Evolutionary conservation across 1,140 invertebrate species (phyloP).

Genomic region (Rhizoglyphus robini): DNA sequence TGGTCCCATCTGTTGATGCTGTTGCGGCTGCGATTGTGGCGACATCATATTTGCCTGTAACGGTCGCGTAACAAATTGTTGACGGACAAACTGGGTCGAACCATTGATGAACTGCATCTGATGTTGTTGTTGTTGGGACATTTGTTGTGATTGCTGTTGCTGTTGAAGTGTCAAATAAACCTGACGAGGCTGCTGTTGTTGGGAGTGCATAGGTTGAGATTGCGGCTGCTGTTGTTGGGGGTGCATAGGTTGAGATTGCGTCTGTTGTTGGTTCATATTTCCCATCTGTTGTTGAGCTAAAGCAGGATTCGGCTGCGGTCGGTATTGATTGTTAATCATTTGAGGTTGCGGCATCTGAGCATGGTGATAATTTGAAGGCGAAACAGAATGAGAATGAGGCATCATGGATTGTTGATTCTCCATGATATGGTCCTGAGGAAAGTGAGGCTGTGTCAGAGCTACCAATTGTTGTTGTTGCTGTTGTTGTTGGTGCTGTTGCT

Average conservation of each 20-base stretch:
- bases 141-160: background rate
- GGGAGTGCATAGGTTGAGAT: background rate
- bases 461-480: background rate
- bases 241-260: background rate
- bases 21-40: conserved; percentile 14
- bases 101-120: conserved; percentile 3
- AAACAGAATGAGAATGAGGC: background rate
- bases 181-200: conserved; percentile 1
- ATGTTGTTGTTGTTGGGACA: background rate
- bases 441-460: background rate
- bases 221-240: background rate
- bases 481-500: conserved; percentile 2
- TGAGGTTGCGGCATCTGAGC: background rate
- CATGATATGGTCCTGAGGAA: background rate
- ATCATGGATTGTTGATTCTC: background rate
- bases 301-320: background rate
- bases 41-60: background rate
- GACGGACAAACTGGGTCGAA: background rate
- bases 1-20: conserved; percentile 19
- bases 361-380: background rate
- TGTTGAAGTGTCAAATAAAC: conserved; percentile 10
- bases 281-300: background rate
- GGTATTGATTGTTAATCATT: background rate
- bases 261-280: background rate
- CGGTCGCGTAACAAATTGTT: background rate